A percentile compares a stretch with the other conserved stretches of the same genome.
These are phyloP conservation scores for Anguilla marmorata DNA, from an alignment of 2,797 vertebrate species.

Conservation along the genomic window DNA sequence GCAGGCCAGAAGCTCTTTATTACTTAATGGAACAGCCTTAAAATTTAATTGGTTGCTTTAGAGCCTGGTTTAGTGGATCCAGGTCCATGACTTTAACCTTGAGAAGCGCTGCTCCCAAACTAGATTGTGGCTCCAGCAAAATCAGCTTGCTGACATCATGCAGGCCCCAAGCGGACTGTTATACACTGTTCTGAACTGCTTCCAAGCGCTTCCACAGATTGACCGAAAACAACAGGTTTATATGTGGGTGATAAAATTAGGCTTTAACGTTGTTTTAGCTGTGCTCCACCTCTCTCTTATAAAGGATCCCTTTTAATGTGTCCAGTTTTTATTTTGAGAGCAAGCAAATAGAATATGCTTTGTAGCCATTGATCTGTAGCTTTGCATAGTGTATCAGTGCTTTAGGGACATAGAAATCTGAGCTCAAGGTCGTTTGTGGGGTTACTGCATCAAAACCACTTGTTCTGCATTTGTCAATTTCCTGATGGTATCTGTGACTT, in stretches of 20 bases:
- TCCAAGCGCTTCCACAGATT: slow-evolving; percentile 46
- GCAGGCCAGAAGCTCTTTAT: slow-evolving; percentile 32
- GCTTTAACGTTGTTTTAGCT: slow-evolving; percentile 1
- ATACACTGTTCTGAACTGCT: slow-evolving; percentile 40
- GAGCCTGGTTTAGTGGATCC: slow-evolving; percentile 34
- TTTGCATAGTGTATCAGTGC: neutral
- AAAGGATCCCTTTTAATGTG: neutral
- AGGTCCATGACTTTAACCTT: slow-evolving; percentile 39
- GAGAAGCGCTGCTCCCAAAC: slow-evolving; percentile 30
- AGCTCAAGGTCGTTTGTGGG: slow-evolving; percentile 20
- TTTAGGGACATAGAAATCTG: neutral
- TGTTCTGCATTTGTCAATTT: neutral
- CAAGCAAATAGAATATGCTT: slow-evolving; percentile 8
- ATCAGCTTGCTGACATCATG: slow-evolving; percentile 34
- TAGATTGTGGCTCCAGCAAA: slow-evolving; percentile 29
- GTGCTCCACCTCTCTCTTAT: slow-evolving; percentile 4
- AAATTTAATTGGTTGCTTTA: slow-evolving; percentile 35
- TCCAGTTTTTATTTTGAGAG: neutral
- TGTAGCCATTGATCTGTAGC: neutral
- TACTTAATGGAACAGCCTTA: slow-evolving; percentile 39
- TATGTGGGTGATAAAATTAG: slow-evolving; percentile 20
- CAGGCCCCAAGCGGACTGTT: slow-evolving; percentile 40
- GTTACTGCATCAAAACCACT: slow-evolving; percentile 5
- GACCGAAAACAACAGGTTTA: slow-evolving; percentile 47
- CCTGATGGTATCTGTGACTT: neutral